Evolutionary conservation across 2,888 invertebrate species (phyloP), one percentile per base, ranked within the genome.

Genomic region (Coelinius sp.): DNA sequence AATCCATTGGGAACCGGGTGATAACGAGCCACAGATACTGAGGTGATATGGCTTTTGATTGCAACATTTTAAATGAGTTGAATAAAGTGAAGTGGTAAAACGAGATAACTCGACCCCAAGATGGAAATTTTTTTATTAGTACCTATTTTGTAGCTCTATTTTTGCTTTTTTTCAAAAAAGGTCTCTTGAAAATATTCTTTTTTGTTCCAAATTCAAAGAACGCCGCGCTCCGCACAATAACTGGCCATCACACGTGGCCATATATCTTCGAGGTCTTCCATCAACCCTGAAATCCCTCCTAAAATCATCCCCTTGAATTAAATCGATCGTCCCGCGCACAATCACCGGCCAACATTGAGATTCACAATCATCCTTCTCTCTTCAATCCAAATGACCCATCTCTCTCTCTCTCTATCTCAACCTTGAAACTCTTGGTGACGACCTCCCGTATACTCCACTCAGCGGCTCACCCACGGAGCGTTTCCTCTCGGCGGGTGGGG

Each of bases 381-480:
- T 53, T 38, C 14, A 7, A 52, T 63, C 25, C 20, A 27, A 44
- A 14, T 22, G 3, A 8, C 7, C 10, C 35, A 27, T 69, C 49
- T 35, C 27, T 35, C 52, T 70, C 70, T 64, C 38, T 22, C 63
- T 31, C 53, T 66, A 63, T 68, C 75, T 77, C 83, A 85, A 86
- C 85, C 85, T 86, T 86, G 85, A 85, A 85, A 82, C 81, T 75
- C 82, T 84, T 24, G 14, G 22, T 27, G 22, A 14, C 46, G 41
- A 70, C 70, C 70, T 64, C 70, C 70, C 64, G 69, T 49, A 31
- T 49, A 63, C 69, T 63, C 63, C 63, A n/a, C n/a, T n/a, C n/a
- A n/a, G n/a, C 46, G 59, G 49, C 64, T 68, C 67, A 67, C 77
- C 73, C 76, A 77, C 77, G 80, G 73, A 82, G 83, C 78, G 77